phyloP scores from a whole-genome alignment of 1,140 invertebrate genomes.

The Zelostemma sp. region DNA sequence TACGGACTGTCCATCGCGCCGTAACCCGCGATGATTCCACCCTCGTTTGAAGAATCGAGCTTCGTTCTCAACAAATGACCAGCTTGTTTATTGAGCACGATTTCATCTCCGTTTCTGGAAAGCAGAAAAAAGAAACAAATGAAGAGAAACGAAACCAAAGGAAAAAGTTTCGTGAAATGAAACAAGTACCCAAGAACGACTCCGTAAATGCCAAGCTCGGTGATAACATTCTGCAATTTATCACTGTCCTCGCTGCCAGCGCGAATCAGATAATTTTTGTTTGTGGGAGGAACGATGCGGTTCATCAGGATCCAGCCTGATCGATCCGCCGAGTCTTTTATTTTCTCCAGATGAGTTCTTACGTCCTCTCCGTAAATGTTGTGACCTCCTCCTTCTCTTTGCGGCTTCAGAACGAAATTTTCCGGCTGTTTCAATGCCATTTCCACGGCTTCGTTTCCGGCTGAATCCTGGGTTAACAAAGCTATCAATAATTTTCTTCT shows the following conservation, averaged over 20 bases:
- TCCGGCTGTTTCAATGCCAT: conserved; percentile 86
- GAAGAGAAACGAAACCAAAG: conserved; percentile 1
- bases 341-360: conserved; percentile 73
- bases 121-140: too few relatives aligned
- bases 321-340: conserved; percentile 78
- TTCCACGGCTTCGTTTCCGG: conserved; percentile 83
- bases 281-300: conserved; percentile 82
- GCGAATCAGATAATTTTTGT: conserved; percentile 88
- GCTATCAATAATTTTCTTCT: too few relatives aligned
- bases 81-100: conserved; percentile 81
- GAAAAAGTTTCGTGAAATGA: neutral
- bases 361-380: conserved; percentile 94
- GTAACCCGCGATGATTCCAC: too few relatives aligned
- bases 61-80: conserved; percentile 91
- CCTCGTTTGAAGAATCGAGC: too few relatives aligned
- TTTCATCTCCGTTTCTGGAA: conserved; percentile 75
- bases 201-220: conserved; percentile 96
- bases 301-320: conserved; percentile 97
- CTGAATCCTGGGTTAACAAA: conserved; percentile 72
- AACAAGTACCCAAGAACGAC: conserved; percentile 84
- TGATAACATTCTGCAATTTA: conserved; percentile 73
- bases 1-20: too few relatives aligned
- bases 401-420: conserved; percentile 95
- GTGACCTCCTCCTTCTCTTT: conserved; percentile 97
- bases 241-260: conserved; percentile 66